Base-by-base conservation (phyloP, 2,113 vertebrate species). In the Hippocampus abdominalis region DNA sequence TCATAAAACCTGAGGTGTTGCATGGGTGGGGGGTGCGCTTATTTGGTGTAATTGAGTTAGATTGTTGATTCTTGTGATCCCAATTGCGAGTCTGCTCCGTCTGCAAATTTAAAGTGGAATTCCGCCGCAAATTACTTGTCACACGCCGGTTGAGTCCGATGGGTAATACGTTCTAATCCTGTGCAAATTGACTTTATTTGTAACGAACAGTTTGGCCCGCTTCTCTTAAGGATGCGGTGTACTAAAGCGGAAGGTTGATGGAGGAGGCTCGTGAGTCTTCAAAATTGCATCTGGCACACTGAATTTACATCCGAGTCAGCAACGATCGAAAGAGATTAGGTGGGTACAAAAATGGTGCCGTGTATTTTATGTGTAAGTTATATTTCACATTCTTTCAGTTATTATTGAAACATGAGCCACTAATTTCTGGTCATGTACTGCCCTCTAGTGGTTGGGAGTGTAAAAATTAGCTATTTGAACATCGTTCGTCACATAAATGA, bases 41-140 rank as follows among this genome's bases (percentile, higher is more conserved):
- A 23, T n/a, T 70, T 75, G 74, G 63, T 76, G 49, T 84, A 79
- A 84, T 81, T 76, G 69, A 71, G 74, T 60, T 53, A 72, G 79
- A 75, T 82, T 4, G 9, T 49, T 44, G 71, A 76, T 73, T 0
- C 72, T 75, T 81, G 78, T 72, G 73, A 83, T 81, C 81, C 67
- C 0, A 64, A 51, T 20, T 20, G 40, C n/a, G 6, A 66, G 23
- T 54, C 70, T 54, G 67, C 66, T 49, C 44, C 20, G 62, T 66
- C 70, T 63, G 59, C 76, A 74, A 75, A 79, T 74, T 80, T 74
- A 46, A 72, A 70, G 73, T 39, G 3, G 36, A 49, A 64, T 61
- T 71, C 25, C 51, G 51, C 15, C 25, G 56, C 21, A 68, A 72
- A 73, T 63, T 12, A 78, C 54, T 61, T 60, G 64, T 64, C 29